Conservation (phyloP, 2,113 vertebrate species). For the Corythornis madagascariensis region DNA sequence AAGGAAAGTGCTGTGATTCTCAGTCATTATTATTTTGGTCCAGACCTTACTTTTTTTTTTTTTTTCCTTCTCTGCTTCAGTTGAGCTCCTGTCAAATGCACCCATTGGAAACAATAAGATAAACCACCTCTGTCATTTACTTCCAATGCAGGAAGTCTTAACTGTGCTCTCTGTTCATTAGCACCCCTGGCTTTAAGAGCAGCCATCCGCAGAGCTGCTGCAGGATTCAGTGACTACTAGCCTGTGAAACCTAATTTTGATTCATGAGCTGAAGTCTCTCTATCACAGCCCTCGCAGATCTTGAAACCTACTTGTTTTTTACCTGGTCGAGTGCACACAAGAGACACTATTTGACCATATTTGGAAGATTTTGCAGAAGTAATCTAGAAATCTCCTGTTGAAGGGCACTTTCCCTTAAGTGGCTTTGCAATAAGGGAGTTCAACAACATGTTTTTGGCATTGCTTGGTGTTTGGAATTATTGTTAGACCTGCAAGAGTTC, state of each 20-base stretch:
- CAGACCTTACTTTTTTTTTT: neutral
- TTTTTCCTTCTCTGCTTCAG: neutral
- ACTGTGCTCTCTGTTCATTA: slow-evolving; percentile 57
- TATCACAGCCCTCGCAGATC: neutral
- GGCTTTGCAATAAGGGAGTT: neutral
- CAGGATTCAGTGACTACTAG: neutral
- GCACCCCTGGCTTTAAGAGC: slow-evolving; percentile 11
- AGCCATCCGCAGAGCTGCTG: slow-evolving; percentile 58
- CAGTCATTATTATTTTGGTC: slow-evolving; percentile 54
- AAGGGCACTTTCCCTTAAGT: neutral
- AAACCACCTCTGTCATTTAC: slow-evolving; percentile 73
- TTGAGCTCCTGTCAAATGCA: slow-evolving; percentile 46
- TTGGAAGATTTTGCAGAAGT: neutral
- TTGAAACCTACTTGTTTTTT: neutral
- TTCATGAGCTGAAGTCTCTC: slow-evolving; percentile 49
- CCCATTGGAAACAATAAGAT: slow-evolving; percentile 68
- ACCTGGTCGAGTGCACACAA: neutral
- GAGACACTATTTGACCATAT: neutral
- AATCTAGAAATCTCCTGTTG: neutral
- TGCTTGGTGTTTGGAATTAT: neutral
- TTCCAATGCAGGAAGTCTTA: slow-evolving; percentile 57
- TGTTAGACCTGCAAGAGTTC: neutral
- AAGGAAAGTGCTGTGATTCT: neutral
- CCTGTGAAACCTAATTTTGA: slow-evolving; percentile 61
- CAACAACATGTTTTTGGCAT: neutral